Conservation (phyloP, 2,113 vertebrate species). For the Mungos mungo region DNA sequence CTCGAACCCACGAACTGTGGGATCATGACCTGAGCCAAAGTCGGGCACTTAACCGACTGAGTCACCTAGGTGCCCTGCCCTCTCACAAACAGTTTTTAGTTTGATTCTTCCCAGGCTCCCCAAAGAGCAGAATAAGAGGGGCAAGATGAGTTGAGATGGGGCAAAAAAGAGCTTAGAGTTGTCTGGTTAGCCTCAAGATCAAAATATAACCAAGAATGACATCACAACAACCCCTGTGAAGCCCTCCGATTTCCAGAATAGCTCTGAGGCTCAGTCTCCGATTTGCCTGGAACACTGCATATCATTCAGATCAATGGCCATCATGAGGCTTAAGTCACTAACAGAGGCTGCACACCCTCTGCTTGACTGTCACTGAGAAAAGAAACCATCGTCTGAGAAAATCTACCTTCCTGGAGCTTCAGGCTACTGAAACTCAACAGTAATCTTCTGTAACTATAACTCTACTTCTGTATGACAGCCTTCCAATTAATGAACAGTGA, state of each 20-base stretch:
- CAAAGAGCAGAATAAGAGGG: not conserved
- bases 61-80: not conserved
- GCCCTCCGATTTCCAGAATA: not conserved
- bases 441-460: not conserved
- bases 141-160: not conserved
- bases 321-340: not conserved
- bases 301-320: not conserved
- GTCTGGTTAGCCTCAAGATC: not conserved
- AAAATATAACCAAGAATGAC: not conserved
- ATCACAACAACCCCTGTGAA: not conserved
- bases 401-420: not conserved
- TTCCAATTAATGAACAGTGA: not conserved
- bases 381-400: not conserved
- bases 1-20: no score
- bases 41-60: not conserved
- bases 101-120: not conserved
- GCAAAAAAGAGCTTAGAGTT: not conserved
- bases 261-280: not conserved
- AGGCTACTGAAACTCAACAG: not conserved
- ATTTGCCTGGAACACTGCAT: not conserved
- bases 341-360: not conserved
- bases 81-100: not conserved
- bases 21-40: no score
- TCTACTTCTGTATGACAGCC: not conserved
- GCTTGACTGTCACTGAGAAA: not conserved